Base-by-base conservation (phyloP, 1,140 invertebrate genomes). In the Branchinecta lindahli region DNA sequence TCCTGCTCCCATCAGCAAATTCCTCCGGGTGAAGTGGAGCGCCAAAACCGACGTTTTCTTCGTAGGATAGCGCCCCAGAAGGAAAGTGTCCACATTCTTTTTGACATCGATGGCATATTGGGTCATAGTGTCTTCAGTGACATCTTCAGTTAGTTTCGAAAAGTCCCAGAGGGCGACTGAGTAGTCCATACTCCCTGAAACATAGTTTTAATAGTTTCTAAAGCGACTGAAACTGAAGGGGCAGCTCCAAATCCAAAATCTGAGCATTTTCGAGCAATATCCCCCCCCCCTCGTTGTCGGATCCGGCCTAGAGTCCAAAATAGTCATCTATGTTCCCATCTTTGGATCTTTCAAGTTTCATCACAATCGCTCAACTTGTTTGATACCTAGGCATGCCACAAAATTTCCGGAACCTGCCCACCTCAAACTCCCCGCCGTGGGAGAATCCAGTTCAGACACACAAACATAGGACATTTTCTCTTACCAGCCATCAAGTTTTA, bases 111-210 rank as follows among this genome's bases (percentile, higher is more conserved):
- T 88, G 79, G 90, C 90, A 73, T 91, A 87, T 0, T 89, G 87
- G 8, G 88, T 86, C 73, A 88, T 88, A 1, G 94, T 88, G 75
- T 94, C 92, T 76, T 91, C 91, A 72, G 87, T 85, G 74, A 88
- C 87, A 76, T 96, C 94, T 75, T 96, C 92, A 7, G 88, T 84
- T 45, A 96, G 81, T 77, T 89, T 88, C 20, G 85, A 86, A 73
- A 96, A 91, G 77, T 98, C 92, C 94, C 94, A 98, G 6, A 97
- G 77, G 75, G 91, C 92, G 9, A 97, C 83, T 46, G 86, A 87
- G 77, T 86, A 91, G 76, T 97, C 94, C 46, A 95, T 78, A 0
- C 92, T 91, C 72, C 90, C 89, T 87, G 75, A 70, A 79, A 80
- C 73, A 73, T 73, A 74, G 71, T 69, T 21, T 45, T 7, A 33